phyloP scores from a whole-genome alignment of 2,797 vertebrate species.

The Prionace glauca region DNA sequence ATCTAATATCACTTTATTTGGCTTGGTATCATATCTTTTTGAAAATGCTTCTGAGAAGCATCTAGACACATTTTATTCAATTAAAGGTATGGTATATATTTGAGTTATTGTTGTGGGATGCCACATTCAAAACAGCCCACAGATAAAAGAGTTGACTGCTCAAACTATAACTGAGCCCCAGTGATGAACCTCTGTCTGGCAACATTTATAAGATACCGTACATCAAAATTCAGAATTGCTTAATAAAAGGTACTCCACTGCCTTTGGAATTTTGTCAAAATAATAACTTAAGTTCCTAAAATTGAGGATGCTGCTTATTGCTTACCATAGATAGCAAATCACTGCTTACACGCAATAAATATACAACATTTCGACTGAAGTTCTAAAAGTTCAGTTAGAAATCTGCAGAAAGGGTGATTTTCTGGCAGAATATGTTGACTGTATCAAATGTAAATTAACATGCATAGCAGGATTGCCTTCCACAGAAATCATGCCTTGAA shows the following conservation, averaged over 20 bases:
- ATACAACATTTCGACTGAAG: neutral
- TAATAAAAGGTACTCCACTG: neutral
- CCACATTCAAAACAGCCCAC: neutral
- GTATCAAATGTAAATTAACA: neutral
- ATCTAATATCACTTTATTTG: neutral
- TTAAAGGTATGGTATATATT: neutral
- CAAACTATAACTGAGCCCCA: neutral
- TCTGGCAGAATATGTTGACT: neutral
- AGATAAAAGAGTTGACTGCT: neutral
- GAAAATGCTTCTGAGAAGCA: neutral
- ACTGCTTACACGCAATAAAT: neutral
- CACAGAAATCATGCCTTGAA: neutral
- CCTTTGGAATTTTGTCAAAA: neutral
- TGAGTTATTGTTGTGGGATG: neutral
- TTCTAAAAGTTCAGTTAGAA: neutral
- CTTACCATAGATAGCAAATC: neutral
- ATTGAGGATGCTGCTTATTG: neutral
- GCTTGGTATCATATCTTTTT: neutral
- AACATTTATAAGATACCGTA: neutral
- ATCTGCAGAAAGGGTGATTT: neutral
- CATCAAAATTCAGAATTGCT: neutral
- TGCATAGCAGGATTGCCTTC: neutral
- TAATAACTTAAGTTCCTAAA: neutral
- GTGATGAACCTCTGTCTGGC: neutral
- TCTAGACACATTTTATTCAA: neutral